Percentiles rank a stretch among this genome's conserved stretches.
These are phyloP conservation scores for Rachycentron canadum DNA, from an alignment of 2,797 vertebrate species.

Conservation along the genomic window DNA sequence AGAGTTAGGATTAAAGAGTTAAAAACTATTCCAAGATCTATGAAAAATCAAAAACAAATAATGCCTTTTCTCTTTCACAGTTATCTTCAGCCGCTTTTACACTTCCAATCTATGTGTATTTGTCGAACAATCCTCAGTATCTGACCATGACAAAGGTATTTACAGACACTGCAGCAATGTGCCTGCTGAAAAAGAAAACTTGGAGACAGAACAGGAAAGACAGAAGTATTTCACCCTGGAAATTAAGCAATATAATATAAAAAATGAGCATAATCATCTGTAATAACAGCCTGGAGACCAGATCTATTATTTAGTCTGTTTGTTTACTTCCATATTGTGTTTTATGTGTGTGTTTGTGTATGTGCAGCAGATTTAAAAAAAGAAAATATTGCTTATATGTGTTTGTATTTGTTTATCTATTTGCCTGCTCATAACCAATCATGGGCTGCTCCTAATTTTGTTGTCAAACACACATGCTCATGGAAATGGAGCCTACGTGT, in stretches of 20 bases:
- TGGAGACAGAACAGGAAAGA: not conserved
- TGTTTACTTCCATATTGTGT: conserved; percentile 47
- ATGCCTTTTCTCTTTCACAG: not conserved
- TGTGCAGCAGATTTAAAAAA: conserved; percentile 32
- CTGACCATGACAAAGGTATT: not conserved
- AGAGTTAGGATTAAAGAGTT: not conserved
- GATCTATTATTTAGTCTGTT: conserved; percentile 56
- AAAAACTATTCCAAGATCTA: not conserved
- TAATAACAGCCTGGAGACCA: conserved; percentile 52
- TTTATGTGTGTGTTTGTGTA: conserved; percentile 34
- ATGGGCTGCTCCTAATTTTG: conserved; percentile 64
- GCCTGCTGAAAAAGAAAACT: conserved; percentile 3
- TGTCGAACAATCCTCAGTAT: not conserved
- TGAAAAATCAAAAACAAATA: not conserved
- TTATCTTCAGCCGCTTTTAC: not conserved
- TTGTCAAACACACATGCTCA: conserved; percentile 64
- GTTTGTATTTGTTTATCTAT: conserved; percentile 57
- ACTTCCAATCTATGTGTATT: not conserved
- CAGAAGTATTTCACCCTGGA: conserved; percentile 15
- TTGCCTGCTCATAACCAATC: conserved; percentile 60
- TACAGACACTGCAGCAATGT: conserved; percentile 6
- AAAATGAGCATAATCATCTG: conserved; percentile 42
- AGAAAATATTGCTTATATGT: conserved; percentile 35
- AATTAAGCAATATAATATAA: conserved; percentile 47
- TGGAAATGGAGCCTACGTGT: conserved; percentile 40